Conservation (phyloP, 1,140 invertebrate species). For the Drosophila yakuba region DNA sequence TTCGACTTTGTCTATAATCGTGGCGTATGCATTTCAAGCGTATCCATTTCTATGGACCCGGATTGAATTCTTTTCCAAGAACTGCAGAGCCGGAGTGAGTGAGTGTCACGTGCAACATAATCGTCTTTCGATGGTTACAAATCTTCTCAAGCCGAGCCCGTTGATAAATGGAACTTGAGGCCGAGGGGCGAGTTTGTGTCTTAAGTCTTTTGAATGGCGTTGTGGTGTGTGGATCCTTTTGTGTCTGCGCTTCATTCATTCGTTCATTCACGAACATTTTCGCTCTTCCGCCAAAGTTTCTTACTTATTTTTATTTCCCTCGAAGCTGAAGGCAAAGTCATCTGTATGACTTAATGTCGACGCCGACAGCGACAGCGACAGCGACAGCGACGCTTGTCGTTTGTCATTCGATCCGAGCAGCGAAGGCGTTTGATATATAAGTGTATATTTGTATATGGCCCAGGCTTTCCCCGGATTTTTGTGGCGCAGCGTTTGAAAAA, state of each 20-base stretch:
- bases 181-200: conserved; percentile 19
- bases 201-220: conserved; percentile 34
- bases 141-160: conserved; percentile 27
- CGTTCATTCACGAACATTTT: conserved; percentile 64
- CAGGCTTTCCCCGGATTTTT: conserved; percentile 19
- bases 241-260: conserved; percentile 39
- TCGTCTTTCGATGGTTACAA: conserved; percentile 67
- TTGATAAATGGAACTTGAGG: conserved; percentile 50
- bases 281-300: conserved; percentile 36
- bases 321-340: conserved; percentile 35
- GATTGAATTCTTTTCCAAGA: conserved; percentile 45
- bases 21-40: conserved; percentile 47
- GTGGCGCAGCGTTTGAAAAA: conserved; percentile 62
- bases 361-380: background rate
- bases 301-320: background rate
- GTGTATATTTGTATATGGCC: too few relatives aligned
- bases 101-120: conserved; percentile 78
- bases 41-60: conserved; percentile 30
- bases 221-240: conserved; percentile 48
- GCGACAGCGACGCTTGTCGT: conserved; percentile 54
- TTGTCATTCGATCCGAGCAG: conserved; percentile 71
- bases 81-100: conserved; percentile 17
- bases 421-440: conserved; percentile 67
- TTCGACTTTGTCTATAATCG: conserved; percentile 47
- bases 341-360: conserved; percentile 63